Evolutionary conservation across 2,888 invertebrate species (phyloP).

Genomic region (Anorthoa munda): DNA sequence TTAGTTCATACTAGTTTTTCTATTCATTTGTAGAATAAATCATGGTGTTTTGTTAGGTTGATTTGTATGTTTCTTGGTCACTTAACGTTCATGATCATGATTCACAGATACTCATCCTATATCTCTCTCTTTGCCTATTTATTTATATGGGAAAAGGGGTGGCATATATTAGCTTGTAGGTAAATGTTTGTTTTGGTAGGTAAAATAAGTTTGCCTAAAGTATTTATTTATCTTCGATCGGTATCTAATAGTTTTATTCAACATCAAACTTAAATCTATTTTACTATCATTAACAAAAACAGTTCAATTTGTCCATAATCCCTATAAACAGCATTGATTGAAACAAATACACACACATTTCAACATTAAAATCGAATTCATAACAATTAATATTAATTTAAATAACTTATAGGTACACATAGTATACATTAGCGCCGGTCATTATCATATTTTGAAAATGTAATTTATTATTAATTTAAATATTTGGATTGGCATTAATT

Average conservation of each 20-base stretch:
- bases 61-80: too few species aligned
- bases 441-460: background rate
- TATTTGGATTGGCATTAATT: background rate
- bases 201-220: background rate
- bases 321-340: slow-evolving; percentile 9
- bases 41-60: too few species aligned
- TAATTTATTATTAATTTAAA: slow-evolving; percentile 7
- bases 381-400: background rate
- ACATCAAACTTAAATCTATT: background rate
- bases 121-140: too few species aligned
- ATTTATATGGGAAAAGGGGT: too few species aligned
- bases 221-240: too few species aligned
- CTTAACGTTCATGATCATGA: background rate
- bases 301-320: background rate
- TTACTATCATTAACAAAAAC: background rate
- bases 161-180: too few species aligned
- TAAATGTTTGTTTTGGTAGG: background rate
- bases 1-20: background rate
- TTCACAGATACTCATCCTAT: too few species aligned
- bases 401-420: slow-evolving; percentile 4
- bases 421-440: background rate
- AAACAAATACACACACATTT: slow-evolving; percentile 13
- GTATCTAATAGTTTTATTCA: too few species aligned
- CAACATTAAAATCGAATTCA: background rate
- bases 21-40: too few species aligned